A percentile compares a stretch with the other conserved stretches of the same genome.
These are phyloP conservation scores for Carcharodon carcharias DNA, from an alignment of 2,797 vertebrate genomes.

Conservation along the genomic window DNA sequence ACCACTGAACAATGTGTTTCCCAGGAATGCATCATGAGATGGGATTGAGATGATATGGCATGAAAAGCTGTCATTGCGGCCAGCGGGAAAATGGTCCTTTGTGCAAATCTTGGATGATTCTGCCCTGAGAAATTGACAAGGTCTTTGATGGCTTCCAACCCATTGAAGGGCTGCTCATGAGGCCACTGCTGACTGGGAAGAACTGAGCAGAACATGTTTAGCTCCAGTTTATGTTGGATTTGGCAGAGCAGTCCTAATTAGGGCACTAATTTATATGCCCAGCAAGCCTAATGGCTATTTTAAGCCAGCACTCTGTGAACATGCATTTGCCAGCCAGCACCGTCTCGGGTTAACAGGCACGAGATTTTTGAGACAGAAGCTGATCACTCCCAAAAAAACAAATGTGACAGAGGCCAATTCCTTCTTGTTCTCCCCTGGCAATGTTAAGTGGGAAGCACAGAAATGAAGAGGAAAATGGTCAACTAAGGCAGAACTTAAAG, in stretches of 20 bases:
- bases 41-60: too few relatives aligned
- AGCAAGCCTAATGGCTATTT: background rate
- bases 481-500: background rate
- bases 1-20: too few relatives aligned
- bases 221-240: background rate
- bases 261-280: background rate
- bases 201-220: background rate
- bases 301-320: background rate
- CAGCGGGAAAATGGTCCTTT: too few relatives aligned
- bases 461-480: background rate
- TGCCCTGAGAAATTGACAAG: too few relatives aligned
- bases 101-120: too few relatives aligned
- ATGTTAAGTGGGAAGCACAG: too few relatives aligned
- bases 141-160: background rate
- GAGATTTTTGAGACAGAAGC: background rate
- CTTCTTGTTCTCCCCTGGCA: too few relatives aligned
- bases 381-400: background rate
- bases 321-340: background rate
- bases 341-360: background rate
- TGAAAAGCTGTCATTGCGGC: too few relatives aligned
- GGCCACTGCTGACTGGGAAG: background rate
- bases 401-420: background rate
- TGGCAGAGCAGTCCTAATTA: background rate
- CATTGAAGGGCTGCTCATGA: background rate
- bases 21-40: too few relatives aligned